Evolutionary conservation across 1,140 invertebrate species (phyloP).

Genomic region (Pollicipes pollicipes): DNA sequence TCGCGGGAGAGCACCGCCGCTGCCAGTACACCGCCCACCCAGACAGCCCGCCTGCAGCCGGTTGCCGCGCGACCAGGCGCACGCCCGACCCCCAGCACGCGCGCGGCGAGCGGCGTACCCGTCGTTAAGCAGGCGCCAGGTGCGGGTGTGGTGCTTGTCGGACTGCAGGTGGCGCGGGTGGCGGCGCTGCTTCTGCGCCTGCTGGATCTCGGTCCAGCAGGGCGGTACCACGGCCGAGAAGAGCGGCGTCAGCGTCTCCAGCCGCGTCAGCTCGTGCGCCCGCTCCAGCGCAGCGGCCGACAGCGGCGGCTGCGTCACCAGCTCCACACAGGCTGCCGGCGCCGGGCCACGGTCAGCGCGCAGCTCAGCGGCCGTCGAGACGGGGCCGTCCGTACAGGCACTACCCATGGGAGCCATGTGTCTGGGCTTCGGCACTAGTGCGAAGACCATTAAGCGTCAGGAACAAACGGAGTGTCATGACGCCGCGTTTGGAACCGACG

Average conservation of each 20-base stretch:
- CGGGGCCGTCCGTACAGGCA: too few species aligned
- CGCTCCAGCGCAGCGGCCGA: conserved; percentile 33
- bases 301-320: conserved; percentile 38
- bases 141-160: conserved; percentile 47
- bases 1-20: too few species aligned
- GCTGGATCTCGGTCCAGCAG: conserved; percentile 80
- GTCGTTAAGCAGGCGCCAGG: conserved; percentile 70
- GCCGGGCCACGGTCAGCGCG: conserved; percentile 12
- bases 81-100: too few species aligned
- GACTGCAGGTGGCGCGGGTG: conserved; percentile 56
- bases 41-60: too few species aligned
- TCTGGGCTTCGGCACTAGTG: too few species aligned
- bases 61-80: too few species aligned
- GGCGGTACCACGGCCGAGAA: conserved; percentile 76
- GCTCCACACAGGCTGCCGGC: conserved; percentile 22
- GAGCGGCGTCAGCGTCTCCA: conserved; percentile 36
- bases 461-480: too few species aligned
- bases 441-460: too few species aligned
- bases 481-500: too few species aligned
- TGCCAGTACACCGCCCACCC: too few species aligned
- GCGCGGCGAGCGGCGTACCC: too few species aligned
- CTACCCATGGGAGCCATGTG: too few species aligned
- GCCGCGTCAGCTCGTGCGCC: conserved; percentile 43
- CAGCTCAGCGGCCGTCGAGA: conserved; percentile 9
- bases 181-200: conserved; percentile 64